phyloP scores from a whole-genome alignment of 2,113 vertebrate genomes.

The Brachyistius frenatus region DNA sequence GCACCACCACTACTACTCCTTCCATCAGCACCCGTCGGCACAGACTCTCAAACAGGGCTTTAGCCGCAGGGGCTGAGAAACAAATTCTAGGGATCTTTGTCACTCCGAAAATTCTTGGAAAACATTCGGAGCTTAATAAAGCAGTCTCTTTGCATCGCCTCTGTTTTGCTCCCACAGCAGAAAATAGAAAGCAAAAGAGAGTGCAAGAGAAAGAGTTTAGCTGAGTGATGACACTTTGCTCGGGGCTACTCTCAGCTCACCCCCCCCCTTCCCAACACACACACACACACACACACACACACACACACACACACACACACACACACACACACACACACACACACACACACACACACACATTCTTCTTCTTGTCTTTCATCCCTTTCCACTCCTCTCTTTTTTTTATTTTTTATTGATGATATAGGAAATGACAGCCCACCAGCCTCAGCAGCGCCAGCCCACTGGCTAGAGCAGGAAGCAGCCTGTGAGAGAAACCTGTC shows the following conservation, averaged over 20 bases:
- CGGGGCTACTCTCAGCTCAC: slow-evolving; percentile 48
- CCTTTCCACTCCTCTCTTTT: no score
- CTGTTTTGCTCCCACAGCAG: slow-evolving; percentile 37
- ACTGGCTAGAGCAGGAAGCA: no score
- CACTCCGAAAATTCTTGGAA: slow-evolving; percentile 51
- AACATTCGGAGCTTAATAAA: slow-evolving; percentile 55
- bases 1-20: background rate
- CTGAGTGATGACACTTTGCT: slow-evolving; percentile 56
- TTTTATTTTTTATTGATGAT: no score
- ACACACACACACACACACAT: no score
- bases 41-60: slow-evolving; percentile 38
- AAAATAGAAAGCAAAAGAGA: slow-evolving; percentile 38
- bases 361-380: no score
- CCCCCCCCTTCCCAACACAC: background rate
- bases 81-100: slow-evolving; percentile 52
- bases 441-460: no score
- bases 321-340: no score
- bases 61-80: slow-evolving; percentile 34
- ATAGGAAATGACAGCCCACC: no score
- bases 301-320: no score
- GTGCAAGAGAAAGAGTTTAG: slow-evolving; percentile 38
- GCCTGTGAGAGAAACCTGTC: no score
- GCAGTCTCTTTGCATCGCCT: background rate
- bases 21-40: slow-evolving; percentile 44
- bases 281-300: no score